These are phyloP conservation scores for Dipodomys spectabilis DNA, from an alignment of 2,113 vertebrate genomes.

Conservation along the genomic window DNA sequence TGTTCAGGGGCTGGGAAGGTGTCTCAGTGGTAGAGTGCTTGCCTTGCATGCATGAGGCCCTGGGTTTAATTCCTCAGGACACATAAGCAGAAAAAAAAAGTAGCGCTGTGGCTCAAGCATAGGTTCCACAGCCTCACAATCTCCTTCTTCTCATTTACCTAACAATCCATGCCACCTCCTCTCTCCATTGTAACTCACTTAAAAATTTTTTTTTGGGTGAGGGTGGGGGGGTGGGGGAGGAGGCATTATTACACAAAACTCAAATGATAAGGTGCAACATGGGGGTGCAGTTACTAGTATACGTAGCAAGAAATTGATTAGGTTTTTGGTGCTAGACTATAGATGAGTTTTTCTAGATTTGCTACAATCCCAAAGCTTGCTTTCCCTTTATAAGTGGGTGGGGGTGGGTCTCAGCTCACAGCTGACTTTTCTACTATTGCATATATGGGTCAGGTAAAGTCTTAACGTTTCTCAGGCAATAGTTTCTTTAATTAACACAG, in stretches of 20 bases:
- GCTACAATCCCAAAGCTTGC: not conserved
- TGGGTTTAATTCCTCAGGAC: too few species aligned
- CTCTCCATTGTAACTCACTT: not conserved
- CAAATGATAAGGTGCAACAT: not conserved
- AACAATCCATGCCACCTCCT: not conserved
- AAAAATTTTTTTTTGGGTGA: too few species aligned
- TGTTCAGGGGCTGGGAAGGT: too few species aligned
- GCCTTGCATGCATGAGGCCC: too few species aligned
- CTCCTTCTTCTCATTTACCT: not conserved
- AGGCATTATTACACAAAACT: not conserved
- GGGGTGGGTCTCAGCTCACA: not conserved
- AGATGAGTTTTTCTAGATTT: not conserved
- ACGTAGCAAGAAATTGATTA: not conserved
- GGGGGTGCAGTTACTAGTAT: not conserved
- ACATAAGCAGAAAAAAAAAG: too few species aligned
- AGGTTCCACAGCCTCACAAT: too few species aligned
- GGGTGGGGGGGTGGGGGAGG: not conserved
- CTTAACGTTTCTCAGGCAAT: not conserved
- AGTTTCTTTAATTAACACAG: constrained; percentile 35
- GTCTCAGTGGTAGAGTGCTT: too few species aligned
- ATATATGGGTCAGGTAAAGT: constrained; percentile 26
- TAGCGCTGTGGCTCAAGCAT: too few species aligned
- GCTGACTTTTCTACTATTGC: not conserved
- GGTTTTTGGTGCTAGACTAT: not conserved
- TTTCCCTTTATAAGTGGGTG: not conserved